Conservation (phyloP, 2,113 vertebrate genomes). For the Chrysochloris asiatica region DNA sequence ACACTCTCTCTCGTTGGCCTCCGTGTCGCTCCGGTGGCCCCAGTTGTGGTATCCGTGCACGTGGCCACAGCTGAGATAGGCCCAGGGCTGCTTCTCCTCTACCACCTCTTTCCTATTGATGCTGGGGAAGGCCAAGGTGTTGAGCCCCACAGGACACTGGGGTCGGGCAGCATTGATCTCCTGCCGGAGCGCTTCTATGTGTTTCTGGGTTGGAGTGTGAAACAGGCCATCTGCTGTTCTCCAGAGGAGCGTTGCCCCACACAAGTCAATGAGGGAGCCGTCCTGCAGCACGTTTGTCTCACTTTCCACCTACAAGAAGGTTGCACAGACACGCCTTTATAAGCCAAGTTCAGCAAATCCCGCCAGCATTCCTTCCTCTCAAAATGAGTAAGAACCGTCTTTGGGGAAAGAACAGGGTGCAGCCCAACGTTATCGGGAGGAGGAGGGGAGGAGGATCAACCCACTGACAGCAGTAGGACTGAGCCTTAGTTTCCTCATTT, state of each 20-base stretch:
- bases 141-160: constrained; percentile 97
- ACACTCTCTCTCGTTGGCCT: constrained; percentile 94
- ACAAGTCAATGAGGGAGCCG: constrained; percentile 97
- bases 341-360: not conserved
- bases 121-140: constrained; percentile 98
- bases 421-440: not conserved
- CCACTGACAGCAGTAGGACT: no score
- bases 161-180: constrained; percentile 96
- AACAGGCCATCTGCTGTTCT: constrained; percentile 95
- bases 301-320: constrained; percentile 90
- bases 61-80: constrained; percentile 95
- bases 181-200: constrained; percentile 97
- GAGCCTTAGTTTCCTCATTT: not conserved
- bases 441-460: no score
- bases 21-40: constrained; percentile 95
- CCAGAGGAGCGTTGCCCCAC: constrained; percentile 97
- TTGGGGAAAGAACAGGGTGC: not conserved
- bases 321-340: not conserved
- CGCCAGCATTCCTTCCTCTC: not conserved
- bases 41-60: constrained; percentile 99
- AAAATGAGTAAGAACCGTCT: not conserved
- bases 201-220: constrained; percentile 96
- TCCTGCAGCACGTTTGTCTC: constrained; percentile 97
- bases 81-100: constrained; percentile 99
- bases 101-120: constrained; percentile 95